phyloP scores from a whole-genome alignment of 92 coral and sea anemone species.

The Pocillopora meandrina region DNA sequence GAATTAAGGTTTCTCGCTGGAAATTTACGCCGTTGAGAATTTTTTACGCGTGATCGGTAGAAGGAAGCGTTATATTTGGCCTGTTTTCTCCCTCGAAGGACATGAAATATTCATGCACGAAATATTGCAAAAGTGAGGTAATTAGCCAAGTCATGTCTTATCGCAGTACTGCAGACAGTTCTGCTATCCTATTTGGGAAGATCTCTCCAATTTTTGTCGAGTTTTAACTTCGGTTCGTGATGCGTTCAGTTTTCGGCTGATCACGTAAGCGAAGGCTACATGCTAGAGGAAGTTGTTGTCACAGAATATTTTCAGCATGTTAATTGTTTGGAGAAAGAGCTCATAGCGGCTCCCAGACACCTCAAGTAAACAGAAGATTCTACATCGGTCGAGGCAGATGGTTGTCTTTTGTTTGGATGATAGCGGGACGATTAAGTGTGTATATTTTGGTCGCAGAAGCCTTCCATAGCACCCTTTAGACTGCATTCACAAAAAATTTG shows the following conservation, averaged over 20 bases:
- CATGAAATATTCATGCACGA: slow-evolving; percentile 89
- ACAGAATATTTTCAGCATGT: slow-evolving; percentile 40
- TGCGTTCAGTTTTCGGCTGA: neutral
- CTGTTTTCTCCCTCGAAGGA: slow-evolving; percentile 78
- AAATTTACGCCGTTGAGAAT: slow-evolving; percentile 42
- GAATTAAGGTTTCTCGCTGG: slow-evolving; percentile 33
- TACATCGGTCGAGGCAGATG: slow-evolving; percentile 51
- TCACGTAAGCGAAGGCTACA: slow-evolving; percentile 34
- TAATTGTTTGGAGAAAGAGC: slow-evolving; percentile 50
- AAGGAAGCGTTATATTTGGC: slow-evolving; percentile 79
- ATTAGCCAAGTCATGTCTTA: slow-evolving; percentile 62
- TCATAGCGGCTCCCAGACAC: slow-evolving; percentile 44
- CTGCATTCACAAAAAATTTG: slow-evolving; percentile 1
- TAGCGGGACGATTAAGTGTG: slow-evolving; percentile 23
- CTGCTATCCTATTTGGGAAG: slow-evolving; percentile 27
- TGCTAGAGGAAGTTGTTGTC: slow-evolving; percentile 29
- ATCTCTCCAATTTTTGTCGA: neutral
- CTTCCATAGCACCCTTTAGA: neutral
- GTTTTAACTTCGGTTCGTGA: slow-evolving; percentile 2
- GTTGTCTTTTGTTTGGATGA: slow-evolving; percentile 8
- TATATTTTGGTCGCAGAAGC: neutral
- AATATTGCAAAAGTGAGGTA: slow-evolving; percentile 82
- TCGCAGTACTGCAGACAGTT: slow-evolving; percentile 6
- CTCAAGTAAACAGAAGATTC: slow-evolving; percentile 41
- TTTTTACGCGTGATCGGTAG: slow-evolving; percentile 44